Evolutionary conservation across 2,888 invertebrate genomes (phyloP).

Genomic region (Lepidocyrtoides sp.): DNA sequence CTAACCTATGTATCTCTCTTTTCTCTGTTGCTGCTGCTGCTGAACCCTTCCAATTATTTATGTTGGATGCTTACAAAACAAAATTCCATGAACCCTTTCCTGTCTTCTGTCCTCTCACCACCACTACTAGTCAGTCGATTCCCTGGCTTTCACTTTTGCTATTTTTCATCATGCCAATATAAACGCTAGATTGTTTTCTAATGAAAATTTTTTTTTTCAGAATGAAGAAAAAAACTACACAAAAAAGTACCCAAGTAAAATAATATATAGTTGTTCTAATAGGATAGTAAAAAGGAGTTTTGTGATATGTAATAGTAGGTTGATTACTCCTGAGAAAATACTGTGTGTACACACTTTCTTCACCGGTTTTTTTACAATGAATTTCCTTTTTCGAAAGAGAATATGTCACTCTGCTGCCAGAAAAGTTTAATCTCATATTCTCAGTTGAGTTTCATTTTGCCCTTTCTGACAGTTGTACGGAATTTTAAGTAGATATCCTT

Average conservation of each 20-base stretch:
- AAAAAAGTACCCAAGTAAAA: background rate
- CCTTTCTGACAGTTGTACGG: slow-evolving; percentile 49
- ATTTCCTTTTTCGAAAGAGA: background rate
- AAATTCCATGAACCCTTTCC: too few relatives aligned
- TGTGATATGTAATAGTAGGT: background rate
- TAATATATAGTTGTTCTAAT: background rate
- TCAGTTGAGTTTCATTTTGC: slow-evolving; percentile 60
- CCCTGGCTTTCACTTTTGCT: too few relatives aligned
- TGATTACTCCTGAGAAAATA: slow-evolving; percentile 62
- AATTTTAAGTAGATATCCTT: slow-evolving; percentile 62
- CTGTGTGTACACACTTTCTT: background rate
- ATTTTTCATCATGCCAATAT: too few relatives aligned
- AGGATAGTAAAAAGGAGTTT: background rate
- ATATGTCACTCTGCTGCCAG: slow-evolving; percentile 52
- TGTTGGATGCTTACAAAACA: too few relatives aligned
- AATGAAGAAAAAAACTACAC: background rate
- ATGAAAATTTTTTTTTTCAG: too few relatives aligned
- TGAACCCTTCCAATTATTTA: too few relatives aligned
- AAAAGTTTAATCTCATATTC: slow-evolving; percentile 63
- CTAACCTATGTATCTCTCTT: background rate
- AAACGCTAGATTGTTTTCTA: too few relatives aligned
- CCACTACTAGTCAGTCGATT: too few relatives aligned
- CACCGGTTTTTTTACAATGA: background rate
- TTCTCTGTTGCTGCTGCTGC: background rate
- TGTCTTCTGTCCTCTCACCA: too few relatives aligned